Conservation (phyloP, 2,888 invertebrate species). For the Leptopilina myrica region DNA sequence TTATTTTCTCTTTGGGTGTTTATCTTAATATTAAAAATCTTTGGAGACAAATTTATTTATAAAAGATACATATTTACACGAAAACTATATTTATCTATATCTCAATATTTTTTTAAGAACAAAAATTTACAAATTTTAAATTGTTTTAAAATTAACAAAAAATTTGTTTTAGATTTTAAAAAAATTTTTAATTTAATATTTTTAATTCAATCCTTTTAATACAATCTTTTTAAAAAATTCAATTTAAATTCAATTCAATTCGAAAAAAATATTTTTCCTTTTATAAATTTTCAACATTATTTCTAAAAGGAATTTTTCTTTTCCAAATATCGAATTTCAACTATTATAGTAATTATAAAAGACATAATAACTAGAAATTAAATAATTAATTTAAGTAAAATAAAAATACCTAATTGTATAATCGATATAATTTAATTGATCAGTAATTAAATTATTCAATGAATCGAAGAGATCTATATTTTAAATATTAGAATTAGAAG, state of each 20-base stretch:
- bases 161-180: too few species aligned
- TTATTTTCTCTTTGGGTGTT: constrained; percentile 61
- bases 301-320: too few species aligned
- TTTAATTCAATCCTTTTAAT: too few species aligned
- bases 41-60: constrained; percentile 64
- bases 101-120: background rate
- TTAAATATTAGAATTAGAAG: background rate
- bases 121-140: background rate
- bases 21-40: constrained; percentile 57
- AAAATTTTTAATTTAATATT: too few species aligned
- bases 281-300: too few species aligned
- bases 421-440: background rate
- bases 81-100: background rate
- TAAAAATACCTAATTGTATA: background rate
- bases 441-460: background rate
- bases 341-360: too few species aligned
- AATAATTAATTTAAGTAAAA: background rate
- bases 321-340: too few species aligned
- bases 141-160: background rate
- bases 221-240: too few species aligned
- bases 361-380: background rate
- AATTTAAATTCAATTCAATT: too few species aligned
- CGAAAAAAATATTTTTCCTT: too few species aligned
- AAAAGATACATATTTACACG: constrained; percentile 44
- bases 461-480: constrained; percentile 21